Conservation (phyloP, 2,113 vertebrate genomes). For the Azemiops feae region DNA sequence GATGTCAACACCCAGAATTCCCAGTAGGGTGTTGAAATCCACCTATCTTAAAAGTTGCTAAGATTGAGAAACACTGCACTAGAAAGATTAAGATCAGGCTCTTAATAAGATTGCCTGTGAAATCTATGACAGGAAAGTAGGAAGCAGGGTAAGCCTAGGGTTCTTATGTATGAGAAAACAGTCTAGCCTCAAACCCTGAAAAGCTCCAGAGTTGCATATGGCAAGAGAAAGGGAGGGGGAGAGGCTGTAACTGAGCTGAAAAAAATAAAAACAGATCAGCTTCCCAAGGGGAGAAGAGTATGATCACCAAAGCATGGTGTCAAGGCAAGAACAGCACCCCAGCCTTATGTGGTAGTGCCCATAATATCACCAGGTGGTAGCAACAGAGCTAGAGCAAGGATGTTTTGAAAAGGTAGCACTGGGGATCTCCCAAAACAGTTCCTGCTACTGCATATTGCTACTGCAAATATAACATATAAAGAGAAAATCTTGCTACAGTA, state of each 20-base stretch:
- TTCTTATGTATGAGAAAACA: background rate
- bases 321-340: too few species aligned
- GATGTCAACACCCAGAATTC: background rate
- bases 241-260: constrained; percentile 35
- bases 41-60: background rate
- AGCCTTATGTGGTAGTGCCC: too few species aligned
- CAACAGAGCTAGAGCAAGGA: too few species aligned
- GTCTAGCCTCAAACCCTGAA: background rate
- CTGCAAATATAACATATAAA: too few species aligned
- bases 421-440: too few species aligned
- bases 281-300: too few species aligned
- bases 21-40: background rate
- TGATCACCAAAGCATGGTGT: too few species aligned
- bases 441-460: too few species aligned
- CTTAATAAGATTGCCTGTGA: background rate
- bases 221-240: constrained; percentile 71
- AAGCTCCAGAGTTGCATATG: background rate
- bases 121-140: background rate
- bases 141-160: background rate
- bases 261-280: too few species aligned
- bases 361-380: too few species aligned
- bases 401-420: too few species aligned
- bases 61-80: background rate
- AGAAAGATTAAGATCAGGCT: background rate
- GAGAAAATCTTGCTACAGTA: too few species aligned